Evolutionary conservation across 1,140 invertebrate species (phyloP), one percentile per base, ranked within the genome.

Genomic region (Drosophila ironensis): DNA sequence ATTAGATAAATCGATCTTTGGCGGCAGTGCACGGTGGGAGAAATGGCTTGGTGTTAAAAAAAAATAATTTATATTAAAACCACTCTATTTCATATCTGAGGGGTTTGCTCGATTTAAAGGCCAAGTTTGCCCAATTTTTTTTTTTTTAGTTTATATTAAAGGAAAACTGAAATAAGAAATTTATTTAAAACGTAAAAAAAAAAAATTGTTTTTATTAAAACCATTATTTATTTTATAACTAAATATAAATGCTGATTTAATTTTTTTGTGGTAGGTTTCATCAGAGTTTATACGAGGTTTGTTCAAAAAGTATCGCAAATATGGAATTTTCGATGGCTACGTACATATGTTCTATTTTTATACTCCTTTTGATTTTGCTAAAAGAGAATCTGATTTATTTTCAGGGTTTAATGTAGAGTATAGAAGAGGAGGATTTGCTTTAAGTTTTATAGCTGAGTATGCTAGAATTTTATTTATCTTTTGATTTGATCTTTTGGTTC

Each of bases 301-400:
- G 66, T 91, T 72, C 86, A 91, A 77, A 80, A 92, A 87, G 84
- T 89, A 66, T 89, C 90, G 69, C 90, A 91, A 69, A 88, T 93
- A 87, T n/a, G n/a, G n/a, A 77, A 71, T 87, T 90, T 93, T 68
- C 89, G 92, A 75, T 92, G 92, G 77, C 91, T 93, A 73, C n/a
- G n/a, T n/a, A 87, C 91, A 72, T 93, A 92, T 67, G 91, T 90
- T 69, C 91, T 95, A 89, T 93, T 93, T 42, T 92, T 94, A 94
- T 0, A 92, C 93, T 80, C 94, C 93, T 60, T 95, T 95, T 94
- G 94, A 95, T 94, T 95, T 95, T 92, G 91, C 93, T 74, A 6
- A 33, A 14, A 12, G 28, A 14, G 28, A 33, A 12, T 33, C 28
- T 12, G 28, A 33, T 12, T 33, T 33, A 30, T 9, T 30, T 12